Conservation (phyloP, 2,797 vertebrate species). For the Sebastes ruberrimus region DNA sequence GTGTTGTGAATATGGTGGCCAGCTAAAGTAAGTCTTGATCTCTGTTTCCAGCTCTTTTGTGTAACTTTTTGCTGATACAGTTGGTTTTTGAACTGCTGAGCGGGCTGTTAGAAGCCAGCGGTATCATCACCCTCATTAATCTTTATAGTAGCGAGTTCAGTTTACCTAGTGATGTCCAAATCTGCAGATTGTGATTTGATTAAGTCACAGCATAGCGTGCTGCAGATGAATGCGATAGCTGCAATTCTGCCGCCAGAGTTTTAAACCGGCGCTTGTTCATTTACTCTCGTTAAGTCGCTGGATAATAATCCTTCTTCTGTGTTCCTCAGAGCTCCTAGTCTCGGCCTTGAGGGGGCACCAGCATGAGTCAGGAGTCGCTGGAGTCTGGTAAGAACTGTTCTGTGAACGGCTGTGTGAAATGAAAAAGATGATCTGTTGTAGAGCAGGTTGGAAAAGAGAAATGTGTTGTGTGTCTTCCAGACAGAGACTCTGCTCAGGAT, state of each 20-base stretch:
- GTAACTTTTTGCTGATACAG: constrained; percentile 9
- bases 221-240: not conserved
- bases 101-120: not conserved
- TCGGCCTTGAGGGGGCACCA: constrained; percentile 70
- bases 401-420: constrained; percentile 30
- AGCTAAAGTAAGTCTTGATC: not conserved
- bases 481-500: constrained; percentile 91
- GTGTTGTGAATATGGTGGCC: not conserved
- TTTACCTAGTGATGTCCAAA: not conserved
- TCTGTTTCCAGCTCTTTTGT: not conserved
- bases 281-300: not conserved
- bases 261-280: constrained; percentile 17
- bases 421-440: constrained; percentile 25
- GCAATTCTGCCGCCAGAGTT: constrained; percentile 19
- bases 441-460: not conserved
- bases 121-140: constrained; percentile 12
- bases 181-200: not conserved
- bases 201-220: not conserved
- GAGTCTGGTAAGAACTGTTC: constrained; percentile 80
- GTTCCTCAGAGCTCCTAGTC: constrained; percentile 62
- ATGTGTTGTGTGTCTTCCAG: constrained; percentile 69
- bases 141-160: not conserved
- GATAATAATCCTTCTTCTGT: constrained; percentile 38
- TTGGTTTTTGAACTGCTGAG: constrained; percentile 10
- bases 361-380: constrained; percentile 81